Evolutionary conservation across 2,113 vertebrate species (phyloP), one percentile per base, ranked within the genome.

Genomic region (Synodontis membranacea): DNA sequence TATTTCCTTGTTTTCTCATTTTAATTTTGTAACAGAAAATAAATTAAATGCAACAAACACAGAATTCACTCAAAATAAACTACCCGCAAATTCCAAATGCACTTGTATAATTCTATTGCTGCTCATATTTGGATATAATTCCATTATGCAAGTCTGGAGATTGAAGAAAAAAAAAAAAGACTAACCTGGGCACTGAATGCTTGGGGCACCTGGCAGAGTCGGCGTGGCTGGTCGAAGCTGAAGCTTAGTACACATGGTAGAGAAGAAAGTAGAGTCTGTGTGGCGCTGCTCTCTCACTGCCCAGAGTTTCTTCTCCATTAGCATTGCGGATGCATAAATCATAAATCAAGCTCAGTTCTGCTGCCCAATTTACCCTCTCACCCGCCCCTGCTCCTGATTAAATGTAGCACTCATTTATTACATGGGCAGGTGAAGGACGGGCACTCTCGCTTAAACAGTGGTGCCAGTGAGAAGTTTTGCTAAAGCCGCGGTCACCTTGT

Each of bases 361-460:
- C 80, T 21, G 39, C 50, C 39, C 80, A 25, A 58, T 42, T 64
- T 74, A 23, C 48, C 62, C 84, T 76, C 19, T 83, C n/a, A 50
- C 28, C 34, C n/a, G 9, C 81, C 83, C 68, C 23, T 3, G 14
- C 52, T 74, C 17, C 56, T 83, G 86, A 83, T 86, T 84, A 82
- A 72, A 86, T 58, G 54, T 37, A 62, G 80, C 42, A 42, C 44
- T 82, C 86, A 83, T 86, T 75, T 83, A 83, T 86, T 86, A 75
- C 46, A 64, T 4, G 28, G 76, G 17, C 25, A 75, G 54, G 23
- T 80, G 44, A 81, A 48, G 68, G 68, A 82, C 42, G 56, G 86
- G 31, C 54, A n/a, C n/a, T 34, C 23, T 25, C n/a, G 10, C 58
- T 56, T 42, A 15, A 72, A 54, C 82, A 84, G 66, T 39, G 56